Evolutionary conservation across 2,797 vertebrate species (phyloP).

Genomic region (Alauda arvensis): DNA sequence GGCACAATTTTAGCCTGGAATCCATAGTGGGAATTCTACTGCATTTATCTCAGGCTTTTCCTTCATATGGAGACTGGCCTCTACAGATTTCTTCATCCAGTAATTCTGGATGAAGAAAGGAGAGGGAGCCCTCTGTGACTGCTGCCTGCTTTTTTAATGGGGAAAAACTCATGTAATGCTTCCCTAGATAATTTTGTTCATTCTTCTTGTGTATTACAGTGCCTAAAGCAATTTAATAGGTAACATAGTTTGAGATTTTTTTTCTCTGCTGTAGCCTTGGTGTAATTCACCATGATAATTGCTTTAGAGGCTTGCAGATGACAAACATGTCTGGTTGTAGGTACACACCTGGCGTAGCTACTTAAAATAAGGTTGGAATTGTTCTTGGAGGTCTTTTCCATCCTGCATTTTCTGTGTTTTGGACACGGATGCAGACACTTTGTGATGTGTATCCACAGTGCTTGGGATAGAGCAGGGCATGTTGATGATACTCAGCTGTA

Average conservation of each 20-base stretch:
- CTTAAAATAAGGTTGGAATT: not conserved
- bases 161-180: not conserved
- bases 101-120: too few species aligned
- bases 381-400: not conserved
- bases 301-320: not conserved
- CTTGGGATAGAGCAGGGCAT: not conserved
- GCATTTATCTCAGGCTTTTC: not conserved
- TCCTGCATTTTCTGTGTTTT: not conserved
- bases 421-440: not conserved
- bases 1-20: not conserved
- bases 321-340: not conserved
- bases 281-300: not conserved
- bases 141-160: not conserved
- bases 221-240: not conserved
- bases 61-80: not conserved
- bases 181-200: not conserved
- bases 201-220: not conserved
- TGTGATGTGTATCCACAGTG: fast-evolving
- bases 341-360: not conserved
- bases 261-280: not conserved
- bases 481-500: not conserved
- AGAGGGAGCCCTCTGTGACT: not conserved
- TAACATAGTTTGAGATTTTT: not conserved
- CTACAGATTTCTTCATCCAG: not conserved
- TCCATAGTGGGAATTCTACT: not conserved